A percentile compares a stretch with the other conserved stretches of the same genome.
These are phyloP conservation scores for Tetropium fuscum DNA, from an alignment of 2,888 invertebrate genomes.

Conservation along the genomic window DNA sequence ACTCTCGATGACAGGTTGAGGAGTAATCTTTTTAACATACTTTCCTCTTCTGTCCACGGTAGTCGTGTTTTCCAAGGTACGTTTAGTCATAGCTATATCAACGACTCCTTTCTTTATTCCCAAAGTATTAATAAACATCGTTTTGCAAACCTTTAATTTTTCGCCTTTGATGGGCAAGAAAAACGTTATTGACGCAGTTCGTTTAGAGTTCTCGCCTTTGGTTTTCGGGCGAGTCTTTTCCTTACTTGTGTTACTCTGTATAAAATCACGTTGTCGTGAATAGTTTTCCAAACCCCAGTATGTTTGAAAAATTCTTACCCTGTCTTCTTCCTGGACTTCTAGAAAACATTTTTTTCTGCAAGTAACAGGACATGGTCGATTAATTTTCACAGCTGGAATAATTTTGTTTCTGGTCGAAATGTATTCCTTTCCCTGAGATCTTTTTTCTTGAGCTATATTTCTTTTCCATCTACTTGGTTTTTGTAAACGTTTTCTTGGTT, in stretches of 20 bases:
- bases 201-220: background rate
- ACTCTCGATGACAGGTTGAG: background rate
- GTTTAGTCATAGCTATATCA: constrained; percentile 32
- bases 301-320: background rate
- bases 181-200: constrained; percentile 5
- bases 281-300: background rate
- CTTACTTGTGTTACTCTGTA: constrained; percentile 3
- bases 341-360: background rate
- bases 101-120: constrained; percentile 34
- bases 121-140: constrained; percentile 35
- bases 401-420: background rate
- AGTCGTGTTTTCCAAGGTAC: constrained; percentile 26
- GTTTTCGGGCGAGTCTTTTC: background rate
- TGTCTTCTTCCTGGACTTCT: background rate
- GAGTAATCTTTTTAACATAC: too few relatives aligned
- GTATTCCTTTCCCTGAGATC: background rate
- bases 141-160: constrained; percentile 28
- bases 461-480: too few relatives aligned
- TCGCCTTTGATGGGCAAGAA: constrained; percentile 17
- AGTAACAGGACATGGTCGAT: background rate
- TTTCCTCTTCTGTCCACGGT: constrained; percentile 24
- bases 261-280: constrained; percentile 14
- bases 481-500: too few relatives aligned
- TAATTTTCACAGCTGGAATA: background rate
- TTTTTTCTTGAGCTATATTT: too few relatives aligned